Evolutionary conservation across 2,113 vertebrate genomes (phyloP).

Genomic region (Bothrops jararaca): DNA sequence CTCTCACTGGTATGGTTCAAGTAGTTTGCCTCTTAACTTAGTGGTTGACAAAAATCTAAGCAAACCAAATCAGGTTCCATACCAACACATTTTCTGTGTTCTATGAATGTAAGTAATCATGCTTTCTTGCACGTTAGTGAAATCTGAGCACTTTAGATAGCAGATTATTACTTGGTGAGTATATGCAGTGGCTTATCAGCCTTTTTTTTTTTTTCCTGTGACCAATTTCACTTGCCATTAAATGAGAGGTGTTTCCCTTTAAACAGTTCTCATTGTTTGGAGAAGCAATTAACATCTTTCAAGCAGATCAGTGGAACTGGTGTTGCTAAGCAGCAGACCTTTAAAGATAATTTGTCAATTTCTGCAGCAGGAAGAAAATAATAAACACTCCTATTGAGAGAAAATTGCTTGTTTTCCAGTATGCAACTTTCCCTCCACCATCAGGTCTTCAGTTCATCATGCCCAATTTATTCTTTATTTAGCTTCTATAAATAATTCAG

Average conservation of each 20-base stretch:
- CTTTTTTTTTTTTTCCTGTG: neutral
- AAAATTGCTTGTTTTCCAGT: constrained; percentile 70
- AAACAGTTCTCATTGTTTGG: constrained; percentile 51
- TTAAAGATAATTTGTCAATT: constrained; percentile 62
- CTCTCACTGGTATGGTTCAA: neutral
- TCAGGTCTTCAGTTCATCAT: constrained; percentile 64
- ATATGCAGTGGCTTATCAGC: neutral
- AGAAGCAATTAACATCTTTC: constrained; percentile 51
- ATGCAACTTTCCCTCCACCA: constrained; percentile 54
- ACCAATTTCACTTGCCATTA: constrained; percentile 24
- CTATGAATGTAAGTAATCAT: neutral
- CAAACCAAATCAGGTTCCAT: neutral
- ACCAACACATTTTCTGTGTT: neutral
- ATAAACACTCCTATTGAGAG: constrained; percentile 71
- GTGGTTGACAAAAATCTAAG: neutral
- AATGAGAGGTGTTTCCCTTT: constrained; percentile 47
- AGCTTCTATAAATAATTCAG: constrained; percentile 75
- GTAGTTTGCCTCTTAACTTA: neutral
- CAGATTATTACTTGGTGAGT: neutral
- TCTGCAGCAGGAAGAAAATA: constrained; percentile 62
- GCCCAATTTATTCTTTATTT: constrained; percentile 73
- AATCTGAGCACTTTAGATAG: neutral
- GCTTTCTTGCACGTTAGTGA: neutral
- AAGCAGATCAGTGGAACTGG: constrained; percentile 49
- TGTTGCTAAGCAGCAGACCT: constrained; percentile 65